Evolutionary conservation across 37 sponge, comb jelly and placozoan species (phyloP), one percentile per base, ranked within the genome.

Genomic region (Cliona cf. orientalis): DNA sequence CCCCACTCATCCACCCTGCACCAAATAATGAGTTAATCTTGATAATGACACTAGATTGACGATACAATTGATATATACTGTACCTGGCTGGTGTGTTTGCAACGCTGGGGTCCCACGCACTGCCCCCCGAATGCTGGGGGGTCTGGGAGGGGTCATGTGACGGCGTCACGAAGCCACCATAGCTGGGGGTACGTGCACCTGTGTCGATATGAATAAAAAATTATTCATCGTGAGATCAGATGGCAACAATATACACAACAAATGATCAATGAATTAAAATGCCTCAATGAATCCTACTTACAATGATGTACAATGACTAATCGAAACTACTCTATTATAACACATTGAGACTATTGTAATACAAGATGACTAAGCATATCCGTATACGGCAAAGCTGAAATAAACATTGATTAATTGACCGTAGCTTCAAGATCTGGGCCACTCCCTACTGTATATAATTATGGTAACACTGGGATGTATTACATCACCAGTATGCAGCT

Each of bases 101-200:
- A 26, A 87, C 43, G 55, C 80, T 94, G 60, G 99, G 99, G 67
- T 98, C 99, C 99, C 99, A 98, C 17, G 97, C 99, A 83, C 94
- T 93, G 40, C 95, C 89, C 29, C 89, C 89, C n/a, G n/a, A n/a
- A 67, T 91, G 90, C 0, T 73, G 72, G 7, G 99, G 96, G 36
- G 96, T 95, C 26, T 89, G 85, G 39, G 92, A 90, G 33, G 96
- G 96, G 42, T 96, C 99, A 81, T 98, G 94, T 2, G 92, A 88
- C 0, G 98, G 98, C 4, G 98, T 98, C 86, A 90, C 89, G 62
- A 91, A 87, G 2, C 95, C 92, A 62, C 97, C 94, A 74, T 97
- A 95, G 59, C 96, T 89, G 0, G 96, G 96, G 11, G 96, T 95
- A 25, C 95, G 81, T 28, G 91, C 82, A 72, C 98, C 97, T 91